Base-by-base conservation (phyloP, 2,113 vertebrate species). In the Rhinolophus sinicus region DNA sequence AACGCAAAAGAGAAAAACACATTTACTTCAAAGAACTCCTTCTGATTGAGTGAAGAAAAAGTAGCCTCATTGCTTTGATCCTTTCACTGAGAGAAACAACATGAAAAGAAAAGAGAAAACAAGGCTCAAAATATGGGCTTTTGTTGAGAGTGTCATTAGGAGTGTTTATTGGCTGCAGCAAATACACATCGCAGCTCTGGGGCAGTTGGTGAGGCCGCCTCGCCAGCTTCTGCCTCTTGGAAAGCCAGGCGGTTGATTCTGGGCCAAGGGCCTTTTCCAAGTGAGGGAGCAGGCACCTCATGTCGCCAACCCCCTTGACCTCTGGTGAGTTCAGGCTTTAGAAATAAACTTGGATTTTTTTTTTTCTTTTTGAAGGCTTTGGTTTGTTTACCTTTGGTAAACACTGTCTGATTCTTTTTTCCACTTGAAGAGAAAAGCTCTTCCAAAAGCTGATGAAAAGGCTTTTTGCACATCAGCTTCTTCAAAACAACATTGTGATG, bases 11-110 rank as follows among this genome's bases (percentile, higher is more conserved):
- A 77, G 90, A 80, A 88, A 58, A 73, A 60, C 82, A 83, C 72
- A 85, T 81, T 81, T 40, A 93, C 97, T 98, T 98, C 97, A 98
- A 98, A 98, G 98, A 97, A 70, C 95, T 98, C 89, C 94, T 95
- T 54, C 50, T 98, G 96, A 97, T 96, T 97, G 94, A 96, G 70
- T 85, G 90, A 86, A 97, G 77, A 91, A 96, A 90, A 94, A 98
- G 78, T 93, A 96, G 52, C 89, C 77, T 94, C 95, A 50, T 81
- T 97, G 91, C 98, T 98, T 98, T 98, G 97, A 98, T 98, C 97
- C 78, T 97, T 98, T 95, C 24, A 93, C 90, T 73, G 97, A 96
- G 93, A 97, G 93, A 97, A 98, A 97, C 75, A 97, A 95, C 96
- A 97, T 93, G 92, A 98, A 96, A 69, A 88, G 54, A 60, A 84